Evolutionary conservation across 2,888 invertebrate species (phyloP).

Genomic region (Agapostemon virescens): DNA sequence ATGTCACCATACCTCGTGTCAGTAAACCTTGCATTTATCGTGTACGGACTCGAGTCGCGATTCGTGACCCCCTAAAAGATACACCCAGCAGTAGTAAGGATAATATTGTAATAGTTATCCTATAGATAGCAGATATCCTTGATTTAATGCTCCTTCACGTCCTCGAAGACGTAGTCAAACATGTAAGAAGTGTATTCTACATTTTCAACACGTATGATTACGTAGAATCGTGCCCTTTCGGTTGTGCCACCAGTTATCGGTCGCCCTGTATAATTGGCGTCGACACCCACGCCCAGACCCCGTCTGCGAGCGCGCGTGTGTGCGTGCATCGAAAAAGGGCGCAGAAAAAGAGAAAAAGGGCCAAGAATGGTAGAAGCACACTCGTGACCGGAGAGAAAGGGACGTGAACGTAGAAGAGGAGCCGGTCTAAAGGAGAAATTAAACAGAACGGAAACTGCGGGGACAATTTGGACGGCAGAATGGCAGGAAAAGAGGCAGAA

Average conservation of each 20-base stretch:
- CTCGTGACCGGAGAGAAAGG: constrained; percentile 9
- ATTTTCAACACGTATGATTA: background rate
- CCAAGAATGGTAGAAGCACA: constrained; percentile 27
- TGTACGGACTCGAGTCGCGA: too few relatives aligned
- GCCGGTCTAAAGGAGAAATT: background rate
- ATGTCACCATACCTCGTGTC: too few relatives aligned
- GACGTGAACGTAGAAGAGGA: constrained; percentile 3
- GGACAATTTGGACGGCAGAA: background rate
- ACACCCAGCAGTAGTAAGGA: too few relatives aligned
- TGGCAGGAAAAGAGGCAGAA: background rate
- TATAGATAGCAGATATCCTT: too few relatives aligned
- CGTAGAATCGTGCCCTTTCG: background rate
- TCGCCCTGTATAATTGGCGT: constrained; percentile 28
- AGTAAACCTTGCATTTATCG: too few relatives aligned
- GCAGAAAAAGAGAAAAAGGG: constrained; percentile 2
- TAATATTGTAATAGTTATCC: too few relatives aligned
- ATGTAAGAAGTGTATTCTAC: background rate
- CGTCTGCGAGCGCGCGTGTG: background rate
- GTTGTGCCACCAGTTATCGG: background rate
- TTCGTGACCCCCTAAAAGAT: too few relatives aligned
- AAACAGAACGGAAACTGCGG: constrained; percentile 11
- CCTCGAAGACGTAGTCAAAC: too few relatives aligned
- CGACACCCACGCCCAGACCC: constrained; percentile 23
- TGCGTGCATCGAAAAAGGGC: background rate
- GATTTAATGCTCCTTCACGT: too few relatives aligned